Conservation (phyloP, 2,797 vertebrate genomes). For the Iguana delicatissima region DNA sequence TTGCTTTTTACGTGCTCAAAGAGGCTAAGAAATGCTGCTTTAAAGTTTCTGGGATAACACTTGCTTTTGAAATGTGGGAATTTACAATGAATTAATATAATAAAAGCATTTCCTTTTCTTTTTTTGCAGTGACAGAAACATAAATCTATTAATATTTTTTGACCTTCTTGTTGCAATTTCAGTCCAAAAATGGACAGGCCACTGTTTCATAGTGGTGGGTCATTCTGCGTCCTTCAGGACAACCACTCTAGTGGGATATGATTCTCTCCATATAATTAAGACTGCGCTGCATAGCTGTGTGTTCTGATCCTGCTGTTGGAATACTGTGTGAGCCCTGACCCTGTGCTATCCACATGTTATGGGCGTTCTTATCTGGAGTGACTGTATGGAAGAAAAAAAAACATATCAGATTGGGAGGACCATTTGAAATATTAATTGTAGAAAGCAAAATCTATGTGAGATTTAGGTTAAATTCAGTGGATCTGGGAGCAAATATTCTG, state of each 20-base stretch:
- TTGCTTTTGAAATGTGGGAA: conserved; percentile 58
- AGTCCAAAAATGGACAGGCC: neutral
- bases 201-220: neutral
- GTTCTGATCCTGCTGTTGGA: neutral
- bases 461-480: neutral
- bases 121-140: neutral
- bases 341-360: neutral
- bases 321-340: neutral
- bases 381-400: neutral
- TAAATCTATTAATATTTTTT: conserved; percentile 3
- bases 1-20: conserved; percentile 53
- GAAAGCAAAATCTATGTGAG: neutral
- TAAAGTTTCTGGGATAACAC: conserved; percentile 63
- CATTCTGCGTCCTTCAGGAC: neutral
- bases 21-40: conserved; percentile 58
- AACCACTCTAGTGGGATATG: neutral
- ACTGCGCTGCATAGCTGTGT: neutral
- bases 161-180: neutral
- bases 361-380: too few species aligned
- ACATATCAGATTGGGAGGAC: neutral
- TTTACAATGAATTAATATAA: conserved; percentile 59
- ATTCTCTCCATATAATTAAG: neutral
- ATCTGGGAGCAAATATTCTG: neutral
- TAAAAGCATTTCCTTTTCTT: conserved; percentile 29
- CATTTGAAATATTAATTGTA: too few species aligned